Base-by-base conservation (phyloP, 2,797 vertebrate species). In the Phrynocephalus vlangalii region DNA sequence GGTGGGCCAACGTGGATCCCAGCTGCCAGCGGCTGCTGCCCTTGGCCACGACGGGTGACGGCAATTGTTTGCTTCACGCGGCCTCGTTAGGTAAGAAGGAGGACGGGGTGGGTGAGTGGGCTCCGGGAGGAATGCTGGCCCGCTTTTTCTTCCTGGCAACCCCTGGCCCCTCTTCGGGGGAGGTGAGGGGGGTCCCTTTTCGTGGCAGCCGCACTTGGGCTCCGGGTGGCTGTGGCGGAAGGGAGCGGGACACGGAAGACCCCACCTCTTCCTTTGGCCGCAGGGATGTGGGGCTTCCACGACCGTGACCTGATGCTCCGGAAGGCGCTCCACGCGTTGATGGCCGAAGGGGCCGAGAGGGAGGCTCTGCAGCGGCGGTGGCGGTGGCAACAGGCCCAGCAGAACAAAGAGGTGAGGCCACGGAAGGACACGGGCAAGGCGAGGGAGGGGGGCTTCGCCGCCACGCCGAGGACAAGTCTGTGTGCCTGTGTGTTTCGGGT, bases 231-330 rank as follows among this genome's bases (percentile, higher is more conserved):
- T 44, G 38, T 44, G 38, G 3, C 38, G 1, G 60, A 63, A 63
- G 60, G 1, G 60, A 63, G 60, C 5, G 5, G 2, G 5, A 63
- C 15, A 15, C 18, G 18, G 60, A 20, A 63, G 15, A 18, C 13
- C 20, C 18, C 60, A 63, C 60, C 15, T 63, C 60, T 63, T 63
- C 60, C 60, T 50, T 50, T 5, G 1, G 6, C 24, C 26, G 7
- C 91, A 99, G 99, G 99, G 0, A 99, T 99, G 99, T 99, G 99
- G 99, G 99, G 99, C 20, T 99, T 99, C 95, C 98, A 99, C 0
- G 99, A 99, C 85, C 94, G 98, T 24, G 98, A 99, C 90, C 95
- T 99, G 87, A 97, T 99, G 98, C 97, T 99, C 1, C 95, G 98
- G 8, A 99, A 99, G 91, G 98, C 98, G 22, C 96, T 99, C 79